Evolutionary conservation across 2,888 invertebrate genomes (phyloP).

Genomic region (Epicampocera succincta): DNA sequence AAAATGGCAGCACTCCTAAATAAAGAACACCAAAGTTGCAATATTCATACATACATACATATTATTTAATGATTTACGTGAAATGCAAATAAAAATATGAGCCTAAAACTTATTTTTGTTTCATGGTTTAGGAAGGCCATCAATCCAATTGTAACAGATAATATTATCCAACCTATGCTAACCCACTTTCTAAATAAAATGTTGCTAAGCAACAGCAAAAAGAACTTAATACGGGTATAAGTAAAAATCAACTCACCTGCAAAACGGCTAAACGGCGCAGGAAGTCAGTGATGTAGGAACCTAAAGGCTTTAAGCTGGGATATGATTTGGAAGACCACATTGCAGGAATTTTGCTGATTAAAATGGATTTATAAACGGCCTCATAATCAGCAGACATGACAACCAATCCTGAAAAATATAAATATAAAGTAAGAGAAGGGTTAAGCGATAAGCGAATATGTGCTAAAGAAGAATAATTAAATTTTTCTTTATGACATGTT

Average conservation of each 20-base stretch:
- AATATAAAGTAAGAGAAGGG: too few relatives aligned
- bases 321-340: slow-evolving; percentile 94
- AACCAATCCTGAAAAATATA: slow-evolving; percentile 86
- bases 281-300: slow-evolving; percentile 93
- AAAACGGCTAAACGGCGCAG: slow-evolving; percentile 91
- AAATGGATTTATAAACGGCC: slow-evolving; percentile 91
- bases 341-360: slow-evolving; percentile 91
- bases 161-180: slow-evolving; percentile 18
- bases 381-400: slow-evolving; percentile 93
- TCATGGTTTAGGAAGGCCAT: too few relatives aligned
- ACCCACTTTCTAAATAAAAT: slow-evolving; percentile 62
- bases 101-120: too few relatives aligned
- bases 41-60: too few relatives aligned
- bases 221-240: not conserved
- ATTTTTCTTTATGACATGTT: not conserved
- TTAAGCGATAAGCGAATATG: slow-evolving; percentile 1
- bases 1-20: too few relatives aligned
- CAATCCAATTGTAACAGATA: too few relatives aligned
- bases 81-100: not conserved
- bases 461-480: not conserved
- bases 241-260: slow-evolving; percentile 84
- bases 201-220: slow-evolving; percentile 49
- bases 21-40: too few relatives aligned
- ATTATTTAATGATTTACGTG: too few relatives aligned
- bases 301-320: slow-evolving; percentile 94